Base-by-base conservation (phyloP, 2,888 invertebrate species). In the Tiliacea aurago region DNA sequence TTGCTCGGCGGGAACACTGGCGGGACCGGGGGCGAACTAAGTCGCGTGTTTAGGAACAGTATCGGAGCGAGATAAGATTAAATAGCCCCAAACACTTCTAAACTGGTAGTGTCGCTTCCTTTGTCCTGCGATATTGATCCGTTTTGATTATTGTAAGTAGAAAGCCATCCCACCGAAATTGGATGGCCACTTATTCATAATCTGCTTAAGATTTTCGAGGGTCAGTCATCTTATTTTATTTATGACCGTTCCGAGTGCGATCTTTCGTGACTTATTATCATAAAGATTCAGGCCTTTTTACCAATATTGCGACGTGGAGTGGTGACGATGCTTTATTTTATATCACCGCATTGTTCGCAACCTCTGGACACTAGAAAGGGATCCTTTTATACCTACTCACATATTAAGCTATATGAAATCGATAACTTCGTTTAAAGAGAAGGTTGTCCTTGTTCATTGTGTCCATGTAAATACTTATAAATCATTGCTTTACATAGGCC, bases 221-320 rank as follows among this genome's bases (percentile, higher is more conserved):
- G 89, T 88, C 90, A 88, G 87, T 86, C 84, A 83, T 89, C 85
- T 86, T 88, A 89, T 90, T 89, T 88, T 91, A 90, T 91, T 90
- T 91, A 90, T 89, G 88, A 86, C 80, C 76, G 77, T 81, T 75
- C 78, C 80, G 77, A 84, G 87, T 86, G 83, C 77, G 84, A 88
- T 86, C 80, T 86, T 84, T 83, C 84, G 78, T 84, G 83, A 88
- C 87, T 88, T 88, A 86, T 87, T 87, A 86, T 81, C 83, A 83
- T 89, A 88, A 88, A 86, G 86, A 86, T 89, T 87, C 75, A 53
- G 80, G 63, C 78, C 84, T 84, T 89, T 89, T 88, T 85, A 83
- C 84, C 75, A 80, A 86, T 88, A 85, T 83, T 77, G 69, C 64
- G 70, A 66, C 77, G 76, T 84, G 84, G 83, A 83, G 76, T 77